phyloP scores from a whole-genome alignment of 2,797 vertebrate species.

The Ctenosaura bakeri region DNA sequence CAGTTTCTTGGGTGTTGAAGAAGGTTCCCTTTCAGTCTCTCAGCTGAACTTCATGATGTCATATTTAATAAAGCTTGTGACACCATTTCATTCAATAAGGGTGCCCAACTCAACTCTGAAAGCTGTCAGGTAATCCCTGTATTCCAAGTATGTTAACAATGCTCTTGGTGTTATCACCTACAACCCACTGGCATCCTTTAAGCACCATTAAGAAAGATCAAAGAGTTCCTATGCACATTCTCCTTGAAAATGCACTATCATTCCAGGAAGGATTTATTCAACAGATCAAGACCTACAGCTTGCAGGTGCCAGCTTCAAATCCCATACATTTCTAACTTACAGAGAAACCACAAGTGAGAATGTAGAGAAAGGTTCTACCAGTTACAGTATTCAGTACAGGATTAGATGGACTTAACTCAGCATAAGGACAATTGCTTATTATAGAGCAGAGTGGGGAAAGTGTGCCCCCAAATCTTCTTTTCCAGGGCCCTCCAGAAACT shows the following conservation, averaged over 20 bases:
- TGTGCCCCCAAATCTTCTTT: too few relatives aligned
- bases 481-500: too few relatives aligned
- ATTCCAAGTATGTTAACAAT: neutral
- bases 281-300: neutral
- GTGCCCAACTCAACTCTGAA: conserved; percentile 6
- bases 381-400: neutral
- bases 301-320: neutral
- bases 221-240: neutral
- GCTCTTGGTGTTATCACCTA: neutral
- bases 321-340: neutral
- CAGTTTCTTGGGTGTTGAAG: neutral
- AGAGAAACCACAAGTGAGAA: neutral
- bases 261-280: neutral
- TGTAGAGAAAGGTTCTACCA: neutral
- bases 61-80: neutral
- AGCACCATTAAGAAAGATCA: neutral
- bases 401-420: neutral
- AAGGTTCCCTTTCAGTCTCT: neutral
- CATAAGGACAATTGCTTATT: neutral
- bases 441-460: neutral
- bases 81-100: neutral
- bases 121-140: neutral
- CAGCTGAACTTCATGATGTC: neutral
- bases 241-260: neutral
- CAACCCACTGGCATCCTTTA: neutral